A percentile compares a stretch with the other conserved stretches of the same genome.
Conservation (phyloP, 2,113 vertebrate species). For the Aix galericulata region DNA sequence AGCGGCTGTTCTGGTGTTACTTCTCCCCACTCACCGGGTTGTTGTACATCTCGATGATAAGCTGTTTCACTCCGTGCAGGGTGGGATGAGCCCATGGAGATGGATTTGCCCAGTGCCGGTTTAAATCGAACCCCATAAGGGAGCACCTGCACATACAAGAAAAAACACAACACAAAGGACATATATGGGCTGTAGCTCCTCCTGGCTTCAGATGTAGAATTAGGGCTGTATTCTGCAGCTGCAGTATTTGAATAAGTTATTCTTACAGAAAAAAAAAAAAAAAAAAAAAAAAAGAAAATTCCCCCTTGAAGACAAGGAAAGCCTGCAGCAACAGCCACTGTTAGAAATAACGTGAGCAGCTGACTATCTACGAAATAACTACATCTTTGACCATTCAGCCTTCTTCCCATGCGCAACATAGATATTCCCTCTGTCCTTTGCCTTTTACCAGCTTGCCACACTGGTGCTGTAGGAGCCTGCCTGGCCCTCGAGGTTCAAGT, state of each 20-base stretch:
- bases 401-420: neutral
- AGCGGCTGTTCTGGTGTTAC: neutral
- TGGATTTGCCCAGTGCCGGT: slow-evolving; percentile 96
- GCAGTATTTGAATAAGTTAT: neutral
- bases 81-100: slow-evolving; percentile 97
- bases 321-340: neutral
- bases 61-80: slow-evolving; percentile 93
- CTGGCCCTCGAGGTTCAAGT: neutral
- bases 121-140: slow-evolving; percentile 97
- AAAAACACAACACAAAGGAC: neutral
- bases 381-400: neutral
- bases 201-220: neutral
- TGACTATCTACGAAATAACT: neutral
- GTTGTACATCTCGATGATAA: slow-evolving; percentile 94
- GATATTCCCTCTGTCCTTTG: neutral
- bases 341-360: accelerated
- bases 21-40: slow-evolving; percentile 85
- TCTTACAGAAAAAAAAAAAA: neutral
- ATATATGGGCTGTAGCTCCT: neutral
- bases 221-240: neutral
- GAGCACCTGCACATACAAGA: slow-evolving; percentile 84
- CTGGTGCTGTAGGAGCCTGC: neutral
- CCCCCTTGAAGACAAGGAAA: accelerated
- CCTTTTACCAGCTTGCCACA: neutral
- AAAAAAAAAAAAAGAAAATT: neutral